phyloP scores from a whole-genome alignment of 2,888 invertebrate species.

The Plutella xylostella region DNA sequence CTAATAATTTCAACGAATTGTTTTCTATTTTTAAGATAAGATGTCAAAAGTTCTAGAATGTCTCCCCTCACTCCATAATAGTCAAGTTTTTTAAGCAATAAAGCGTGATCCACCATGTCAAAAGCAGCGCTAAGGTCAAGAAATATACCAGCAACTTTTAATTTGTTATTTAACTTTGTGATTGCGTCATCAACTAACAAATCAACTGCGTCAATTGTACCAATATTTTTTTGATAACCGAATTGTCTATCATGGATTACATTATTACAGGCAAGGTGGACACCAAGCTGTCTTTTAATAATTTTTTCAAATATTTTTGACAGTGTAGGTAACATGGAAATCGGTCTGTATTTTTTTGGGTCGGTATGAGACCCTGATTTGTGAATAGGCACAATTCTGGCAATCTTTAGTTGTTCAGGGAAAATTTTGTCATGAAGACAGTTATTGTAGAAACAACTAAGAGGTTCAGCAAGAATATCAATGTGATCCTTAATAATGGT shows the following conservation, averaged over 20 bases:
- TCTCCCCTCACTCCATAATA: not conserved
- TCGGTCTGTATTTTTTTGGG: slow-evolving; percentile 13
- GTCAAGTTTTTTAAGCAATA: not conserved
- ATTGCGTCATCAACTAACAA: not conserved
- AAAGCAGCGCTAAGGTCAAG: not conserved
- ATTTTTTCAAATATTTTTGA: slow-evolving; percentile 14
- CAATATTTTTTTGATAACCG: not conserved
- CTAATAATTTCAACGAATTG: not conserved
- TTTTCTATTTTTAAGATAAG: not conserved
- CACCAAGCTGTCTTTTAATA: not conserved
- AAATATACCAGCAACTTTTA: not conserved
- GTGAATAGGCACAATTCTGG: slow-evolving; percentile 13
- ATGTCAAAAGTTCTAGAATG: not conserved
- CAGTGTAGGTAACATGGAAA: slow-evolving; percentile 13
- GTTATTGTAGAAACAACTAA: not conserved
- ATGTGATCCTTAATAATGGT: slow-evolving; percentile 15
- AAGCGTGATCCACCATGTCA: not conserved
- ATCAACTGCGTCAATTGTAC: not conserved
- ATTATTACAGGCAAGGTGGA: not conserved
- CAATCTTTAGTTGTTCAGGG: slow-evolving; percentile 15
- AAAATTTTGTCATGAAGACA: slow-evolving; percentile 12
- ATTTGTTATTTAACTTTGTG: not conserved
- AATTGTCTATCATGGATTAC: not conserved
- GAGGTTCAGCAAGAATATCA: not conserved
- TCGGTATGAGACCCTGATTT: slow-evolving; percentile 14